A percentile compares a stretch with the other conserved stretches of the same genome.
Evolutionary conservation across 2,113 vertebrate genomes (phyloP).

Genomic region (Panurus biarmicus): DNA sequence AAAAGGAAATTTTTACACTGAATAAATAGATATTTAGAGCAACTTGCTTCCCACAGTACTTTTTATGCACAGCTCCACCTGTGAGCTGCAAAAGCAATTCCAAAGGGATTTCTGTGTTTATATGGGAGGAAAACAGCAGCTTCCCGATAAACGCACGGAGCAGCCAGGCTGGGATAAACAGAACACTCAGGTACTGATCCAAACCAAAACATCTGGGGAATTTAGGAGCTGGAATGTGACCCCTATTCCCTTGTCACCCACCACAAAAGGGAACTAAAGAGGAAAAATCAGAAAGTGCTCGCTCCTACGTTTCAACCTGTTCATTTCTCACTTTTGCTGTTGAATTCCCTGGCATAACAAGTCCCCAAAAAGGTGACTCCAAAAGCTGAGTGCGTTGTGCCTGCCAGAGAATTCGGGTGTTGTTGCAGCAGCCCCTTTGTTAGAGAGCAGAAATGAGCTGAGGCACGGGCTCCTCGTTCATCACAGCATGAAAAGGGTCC

Average conservation of each 20-base stretch:
- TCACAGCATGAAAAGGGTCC: no score
- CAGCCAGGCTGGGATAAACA: neutral
- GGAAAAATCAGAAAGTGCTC: neutral
- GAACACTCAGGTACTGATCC: fast-evolving
- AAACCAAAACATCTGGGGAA: neutral
- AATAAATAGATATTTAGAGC: neutral
- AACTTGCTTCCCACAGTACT: neutral
- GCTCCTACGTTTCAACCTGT: neutral
- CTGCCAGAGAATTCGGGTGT: neutral
- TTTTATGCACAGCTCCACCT: neutral
- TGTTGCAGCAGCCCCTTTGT: no score
- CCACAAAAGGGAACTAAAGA: neutral
- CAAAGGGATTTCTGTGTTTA: neutral
- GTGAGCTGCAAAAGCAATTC: neutral
- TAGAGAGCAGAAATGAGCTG: no score
- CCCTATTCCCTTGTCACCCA: neutral
- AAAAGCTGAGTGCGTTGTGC: neutral
- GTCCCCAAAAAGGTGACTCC: neutral
- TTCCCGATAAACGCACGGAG: neutral
- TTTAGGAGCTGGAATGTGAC: neutral
- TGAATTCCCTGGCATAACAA: neutral
- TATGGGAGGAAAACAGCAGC: neutral
- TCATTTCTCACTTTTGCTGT: neutral
- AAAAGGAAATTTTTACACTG: neutral
- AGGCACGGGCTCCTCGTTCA: no score